These are phyloP conservation scores for Trididemnum clinides DNA, from an alignment of 23 tunicate species.

Conservation along the genomic window DNA sequence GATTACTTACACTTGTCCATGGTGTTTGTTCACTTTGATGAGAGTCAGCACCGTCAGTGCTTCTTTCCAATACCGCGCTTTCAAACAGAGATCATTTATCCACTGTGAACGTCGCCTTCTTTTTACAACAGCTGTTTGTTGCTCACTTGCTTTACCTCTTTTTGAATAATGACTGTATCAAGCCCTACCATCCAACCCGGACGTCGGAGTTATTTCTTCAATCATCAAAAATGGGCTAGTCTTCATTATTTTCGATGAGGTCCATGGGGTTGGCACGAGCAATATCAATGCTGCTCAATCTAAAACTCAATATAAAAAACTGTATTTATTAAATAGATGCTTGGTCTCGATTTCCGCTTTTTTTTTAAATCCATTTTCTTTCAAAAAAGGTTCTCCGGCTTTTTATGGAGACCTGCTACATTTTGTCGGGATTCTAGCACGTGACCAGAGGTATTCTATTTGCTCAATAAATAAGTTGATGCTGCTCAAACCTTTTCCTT, in stretches of 20 bases:
- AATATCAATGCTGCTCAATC: not conserved
- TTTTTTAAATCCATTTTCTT: not conserved
- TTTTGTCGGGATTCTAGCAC: slow-evolving; percentile 1
- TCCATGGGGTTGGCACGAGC: slow-evolving; percentile 1
- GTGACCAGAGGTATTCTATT: not conserved
- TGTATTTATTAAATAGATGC: no score
- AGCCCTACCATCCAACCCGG: not conserved
- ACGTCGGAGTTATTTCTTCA: not conserved
- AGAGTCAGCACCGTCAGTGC: not conserved
- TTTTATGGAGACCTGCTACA: not conserved
- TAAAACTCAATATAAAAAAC: no score
- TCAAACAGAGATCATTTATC: not conserved
- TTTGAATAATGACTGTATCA: not conserved
- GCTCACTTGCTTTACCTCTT: not conserved
- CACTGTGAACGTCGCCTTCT: not conserved
- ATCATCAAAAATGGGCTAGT: not conserved
- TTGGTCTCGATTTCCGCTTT: not conserved
- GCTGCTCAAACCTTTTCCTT: not conserved
- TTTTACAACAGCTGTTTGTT: not conserved
- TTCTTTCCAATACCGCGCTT: not conserved
- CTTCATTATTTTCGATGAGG: slow-evolving; percentile 7
- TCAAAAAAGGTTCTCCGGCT: not conserved
- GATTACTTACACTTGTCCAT: not conserved
- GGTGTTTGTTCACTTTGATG: not conserved
- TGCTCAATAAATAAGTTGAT: not conserved